Conservation (phyloP, 92 coral and sea anemone species). For the Porites lobata region DNA sequence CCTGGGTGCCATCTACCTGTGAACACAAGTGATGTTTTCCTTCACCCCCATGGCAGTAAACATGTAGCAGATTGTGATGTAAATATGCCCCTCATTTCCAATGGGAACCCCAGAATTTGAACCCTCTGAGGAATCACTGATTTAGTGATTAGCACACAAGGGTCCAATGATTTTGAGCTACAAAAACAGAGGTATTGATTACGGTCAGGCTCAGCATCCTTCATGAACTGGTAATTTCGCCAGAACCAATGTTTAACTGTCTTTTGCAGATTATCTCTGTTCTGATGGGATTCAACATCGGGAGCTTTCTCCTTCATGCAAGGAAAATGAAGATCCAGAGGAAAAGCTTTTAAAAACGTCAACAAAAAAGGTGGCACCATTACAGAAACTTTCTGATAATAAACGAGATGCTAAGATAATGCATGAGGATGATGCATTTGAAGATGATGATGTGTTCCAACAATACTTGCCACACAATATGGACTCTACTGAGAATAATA, state of each 20-base stretch:
- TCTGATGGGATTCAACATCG: conserved; percentile 57
- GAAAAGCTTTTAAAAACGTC: conserved; percentile 3
- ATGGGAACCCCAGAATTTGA: too few relatives aligned
- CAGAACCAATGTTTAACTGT: background rate
- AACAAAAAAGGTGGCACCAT: background rate
- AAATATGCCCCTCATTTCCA: too few relatives aligned
- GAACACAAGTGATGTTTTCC: too few relatives aligned
- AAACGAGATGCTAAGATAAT: background rate
- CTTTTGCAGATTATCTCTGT: conserved; percentile 59
- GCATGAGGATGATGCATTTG: conserved; percentile 44
- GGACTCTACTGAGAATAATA: background rate
- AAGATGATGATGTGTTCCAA: conserved; percentile 74
- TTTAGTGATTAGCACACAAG: too few relatives aligned
- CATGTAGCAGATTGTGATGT: too few relatives aligned
- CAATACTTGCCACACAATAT: conserved; percentile 58
- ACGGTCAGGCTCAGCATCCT: too few relatives aligned
- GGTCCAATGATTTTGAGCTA: too few relatives aligned
- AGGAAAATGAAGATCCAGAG: conserved; percentile 71
- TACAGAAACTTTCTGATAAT: background rate
- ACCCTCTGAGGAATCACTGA: too few relatives aligned
- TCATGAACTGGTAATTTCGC: too few relatives aligned
- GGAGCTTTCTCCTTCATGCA: conserved; percentile 57
- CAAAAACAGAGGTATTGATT: too few relatives aligned
- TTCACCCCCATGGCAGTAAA: too few relatives aligned
- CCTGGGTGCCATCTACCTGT: too few relatives aligned